Conservation (phyloP, 2,888 invertebrate species). For the Sinodicranocentrus sp. region DNA sequence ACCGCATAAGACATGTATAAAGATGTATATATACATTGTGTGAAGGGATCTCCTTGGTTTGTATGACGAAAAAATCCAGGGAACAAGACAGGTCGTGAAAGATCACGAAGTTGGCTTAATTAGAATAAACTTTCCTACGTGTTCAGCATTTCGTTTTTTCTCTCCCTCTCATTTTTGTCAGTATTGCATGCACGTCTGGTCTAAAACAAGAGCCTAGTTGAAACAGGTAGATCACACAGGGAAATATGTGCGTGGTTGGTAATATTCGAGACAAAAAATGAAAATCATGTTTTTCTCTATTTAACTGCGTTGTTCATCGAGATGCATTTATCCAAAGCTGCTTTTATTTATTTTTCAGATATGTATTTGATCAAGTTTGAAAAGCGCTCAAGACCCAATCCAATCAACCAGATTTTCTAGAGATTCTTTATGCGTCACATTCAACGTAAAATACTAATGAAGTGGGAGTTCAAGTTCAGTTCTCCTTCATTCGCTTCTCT, state of each 20-base stretch:
- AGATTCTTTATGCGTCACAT: neutral
- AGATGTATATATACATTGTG: neutral
- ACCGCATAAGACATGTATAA: neutral
- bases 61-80: conserved; percentile 35
- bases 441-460: conserved; percentile 24
- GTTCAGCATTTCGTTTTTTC: conserved; percentile 45
- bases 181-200: conserved; percentile 2
- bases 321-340: neutral
- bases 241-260: neutral
- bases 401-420: conserved; percentile 15
- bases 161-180: neutral
- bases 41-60: conserved; percentile 34
- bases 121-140: conserved; percentile 66
- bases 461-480: too few relatives aligned
- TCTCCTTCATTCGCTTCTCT: too few relatives aligned
- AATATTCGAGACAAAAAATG: too few relatives aligned
- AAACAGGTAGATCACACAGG: conserved; percentile 49
- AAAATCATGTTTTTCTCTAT: too few relatives aligned
- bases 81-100: conserved; percentile 62
- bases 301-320: too few relatives aligned
- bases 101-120: conserved; percentile 67
- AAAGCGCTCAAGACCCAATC: neutral
- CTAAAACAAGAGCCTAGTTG: neutral
- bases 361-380: conserved; percentile 33
- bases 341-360: conserved; percentile 12